A percentile compares a stretch with the other conserved stretches of the same genome.
Conservation (phyloP, 2,113 vertebrate genomes). For the Polypterus senegalus region DNA sequence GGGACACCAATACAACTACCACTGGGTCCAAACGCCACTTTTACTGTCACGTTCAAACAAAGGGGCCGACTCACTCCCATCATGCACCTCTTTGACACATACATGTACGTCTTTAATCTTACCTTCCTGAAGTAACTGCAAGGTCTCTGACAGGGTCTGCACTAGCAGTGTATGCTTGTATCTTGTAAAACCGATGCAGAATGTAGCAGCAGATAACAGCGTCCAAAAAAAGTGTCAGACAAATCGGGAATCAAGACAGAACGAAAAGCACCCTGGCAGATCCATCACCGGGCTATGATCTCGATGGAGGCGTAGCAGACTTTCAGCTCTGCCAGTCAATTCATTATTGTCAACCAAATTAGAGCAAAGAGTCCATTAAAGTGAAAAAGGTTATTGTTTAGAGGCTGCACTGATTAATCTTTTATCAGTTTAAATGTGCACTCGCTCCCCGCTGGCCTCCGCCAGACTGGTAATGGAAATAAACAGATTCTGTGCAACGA, state of each 20-base stretch:
- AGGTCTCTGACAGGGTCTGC: too few relatives aligned
- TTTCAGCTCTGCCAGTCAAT: constrained; percentile 30
- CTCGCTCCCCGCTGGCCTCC: neutral
- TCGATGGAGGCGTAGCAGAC: constrained; percentile 30
- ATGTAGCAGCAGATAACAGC: too few relatives aligned
- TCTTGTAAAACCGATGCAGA: too few relatives aligned
- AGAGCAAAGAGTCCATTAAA: constrained; percentile 36
- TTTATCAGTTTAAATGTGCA: constrained; percentile 16
- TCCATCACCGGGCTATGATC: constrained; percentile 44
- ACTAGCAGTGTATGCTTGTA: too few relatives aligned
- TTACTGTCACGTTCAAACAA: too few relatives aligned
- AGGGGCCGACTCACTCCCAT: too few relatives aligned
- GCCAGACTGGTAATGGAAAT: neutral
- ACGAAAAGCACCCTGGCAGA: constrained; percentile 26
- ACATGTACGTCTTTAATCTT: too few relatives aligned
- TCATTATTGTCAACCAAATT: constrained; percentile 41
- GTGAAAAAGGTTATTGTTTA: constrained; percentile 29
- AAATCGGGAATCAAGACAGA: constrained; percentile 27
- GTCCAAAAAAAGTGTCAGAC: neutral
- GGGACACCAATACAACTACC: too few relatives aligned
- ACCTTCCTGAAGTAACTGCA: too few relatives aligned
- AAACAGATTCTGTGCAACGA: neutral
- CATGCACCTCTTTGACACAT: too few relatives aligned
- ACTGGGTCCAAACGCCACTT: too few relatives aligned
- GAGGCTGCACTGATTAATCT: constrained; percentile 15